A percentile compares a stretch with the other conserved stretches of the same genome.
phyloP scores from a whole-genome alignment of 1,140 invertebrate genomes.

The Drosophila azteca region DNA sequence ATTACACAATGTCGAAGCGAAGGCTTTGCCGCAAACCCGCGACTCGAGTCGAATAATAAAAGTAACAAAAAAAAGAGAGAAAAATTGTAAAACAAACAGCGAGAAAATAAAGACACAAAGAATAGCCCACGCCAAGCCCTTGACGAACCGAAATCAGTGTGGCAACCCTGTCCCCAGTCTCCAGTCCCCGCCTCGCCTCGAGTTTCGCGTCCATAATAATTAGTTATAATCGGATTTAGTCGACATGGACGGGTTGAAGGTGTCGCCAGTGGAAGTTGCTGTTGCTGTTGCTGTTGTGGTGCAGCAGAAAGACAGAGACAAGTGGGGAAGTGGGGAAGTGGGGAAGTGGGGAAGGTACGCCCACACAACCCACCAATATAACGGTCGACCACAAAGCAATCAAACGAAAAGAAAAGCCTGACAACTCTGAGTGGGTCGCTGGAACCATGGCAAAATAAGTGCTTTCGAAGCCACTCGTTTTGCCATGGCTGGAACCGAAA shows the following conservation, averaged over 20 bases:
- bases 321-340: background rate
- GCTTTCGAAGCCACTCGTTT: too few species aligned
- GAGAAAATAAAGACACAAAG: conserved; percentile 13
- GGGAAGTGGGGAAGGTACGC: background rate
- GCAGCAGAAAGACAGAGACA: background rate
- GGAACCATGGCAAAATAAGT: too few species aligned
- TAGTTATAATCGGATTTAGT: conserved; percentile 81
- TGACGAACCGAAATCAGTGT: conserved; percentile 20
- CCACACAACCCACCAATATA: conserved; percentile 15
- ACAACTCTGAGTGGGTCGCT: conserved; percentile 13
- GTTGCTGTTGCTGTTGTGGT: background rate
- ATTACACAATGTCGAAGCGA: conserved; percentile 31
- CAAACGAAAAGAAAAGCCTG: conserved; percentile 27
- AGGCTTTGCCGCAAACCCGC: background rate
- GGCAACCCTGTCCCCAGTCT: conserved; percentile 11
- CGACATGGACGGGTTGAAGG: conserved; percentile 48
- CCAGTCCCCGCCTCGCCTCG: conserved; percentile 11
- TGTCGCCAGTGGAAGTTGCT: conserved; percentile 55
- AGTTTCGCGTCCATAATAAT: conserved; percentile 70
- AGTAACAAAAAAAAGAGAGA: conserved; percentile 16
- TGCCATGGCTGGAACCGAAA: conserved; percentile 4
- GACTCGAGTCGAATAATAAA: conserved; percentile 17
- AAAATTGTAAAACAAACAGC: conserved; percentile 6
- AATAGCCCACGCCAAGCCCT: conserved; percentile 66
- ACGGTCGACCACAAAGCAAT: conserved; percentile 29